Conservation (phyloP, 1,140 invertebrate species). For the Thalassaphorura encarpata region DNA sequence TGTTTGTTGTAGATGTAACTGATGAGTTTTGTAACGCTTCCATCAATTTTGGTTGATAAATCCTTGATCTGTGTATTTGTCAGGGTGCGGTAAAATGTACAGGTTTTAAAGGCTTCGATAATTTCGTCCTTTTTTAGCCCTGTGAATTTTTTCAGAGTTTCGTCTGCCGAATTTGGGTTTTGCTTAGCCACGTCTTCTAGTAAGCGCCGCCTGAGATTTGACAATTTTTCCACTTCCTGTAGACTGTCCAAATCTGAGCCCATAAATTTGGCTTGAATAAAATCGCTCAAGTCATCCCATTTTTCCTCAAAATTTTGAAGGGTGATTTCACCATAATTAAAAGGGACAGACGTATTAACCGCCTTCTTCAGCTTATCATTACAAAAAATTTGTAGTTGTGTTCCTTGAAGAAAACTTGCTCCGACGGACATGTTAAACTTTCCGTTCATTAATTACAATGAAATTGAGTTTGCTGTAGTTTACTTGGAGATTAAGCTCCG, state of each 20-base stretch:
- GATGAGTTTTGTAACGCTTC: conserved; percentile 9
- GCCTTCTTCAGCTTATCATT: conserved; percentile 2
- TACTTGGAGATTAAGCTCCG: not conserved
- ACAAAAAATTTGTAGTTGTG: not conserved
- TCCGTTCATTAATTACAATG: conserved; percentile 5
- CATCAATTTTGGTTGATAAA: not conserved
- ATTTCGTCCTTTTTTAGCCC: conserved; percentile 4
- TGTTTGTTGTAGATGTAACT: conserved; percentile 20
- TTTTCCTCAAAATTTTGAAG: conserved; percentile 3
- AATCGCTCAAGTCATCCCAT: not conserved
- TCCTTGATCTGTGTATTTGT: not conserved
- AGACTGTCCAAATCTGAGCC: conserved; percentile 1
- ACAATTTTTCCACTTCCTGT: conserved; percentile 12
- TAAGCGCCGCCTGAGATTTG: not conserved
- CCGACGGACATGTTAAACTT: conserved; percentile 17
- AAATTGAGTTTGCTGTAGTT: conserved; percentile 5
- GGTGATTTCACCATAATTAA: not conserved
- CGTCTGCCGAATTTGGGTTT: too few relatives aligned
- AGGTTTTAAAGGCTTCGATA: not conserved
- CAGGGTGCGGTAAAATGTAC: conserved; percentile 4
- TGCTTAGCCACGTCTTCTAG: not conserved
- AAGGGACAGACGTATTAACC: conserved; percentile 13
- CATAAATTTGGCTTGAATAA: conserved; percentile 19
- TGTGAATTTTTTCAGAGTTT: not conserved
- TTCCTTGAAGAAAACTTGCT: conserved; percentile 2